Evolutionary conservation across 2,797 vertebrate species (phyloP), one percentile per base, ranked within the genome.

Genomic region (Falco novaeseelandiae): DNA sequence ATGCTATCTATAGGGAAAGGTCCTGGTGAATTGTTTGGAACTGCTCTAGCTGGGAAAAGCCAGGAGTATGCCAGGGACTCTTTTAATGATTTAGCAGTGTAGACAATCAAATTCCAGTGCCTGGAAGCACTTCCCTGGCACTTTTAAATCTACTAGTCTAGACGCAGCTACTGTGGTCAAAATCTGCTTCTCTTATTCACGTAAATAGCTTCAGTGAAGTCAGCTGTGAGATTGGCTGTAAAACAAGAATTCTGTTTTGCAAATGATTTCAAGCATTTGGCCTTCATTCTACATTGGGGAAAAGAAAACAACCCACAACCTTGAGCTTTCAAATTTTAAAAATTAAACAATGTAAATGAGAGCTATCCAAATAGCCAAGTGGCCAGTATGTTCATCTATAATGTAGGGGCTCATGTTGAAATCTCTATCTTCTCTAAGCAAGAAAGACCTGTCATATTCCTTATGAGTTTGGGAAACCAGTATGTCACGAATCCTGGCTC

Each of bases 141-240:
- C 67, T 88, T 76, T 83, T 61, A 78, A 85, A 69, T 71, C 69
- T 83, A 18, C 63, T 57, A 46, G 79, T 93, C 79, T 93, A 95
- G 89, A 94, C 76, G 38, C 10, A 91, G 79, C 54, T 87, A 89
- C 78, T 85, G 54, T 83, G 90, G 83, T 95, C 90, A 89, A 93
- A 97, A 92, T 93, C 74, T 78, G 34, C 83, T 94, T 85, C 36
- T 42, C 74, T 74, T 71, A 46, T 78, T 91, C 92, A 85, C 0
- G 2, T 66, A 93, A 96, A 93, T 90, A 94, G 76, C 83, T 95
- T 42, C 58, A 89, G 69, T 92, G 93, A 96, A 87, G 69, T 95
- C 89, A 95, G 82, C 92, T 96, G 89, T 94, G 95, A 97, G 89
- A 85, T 38, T 95, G 96, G 91, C 91, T 92, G 51, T 83, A 80